Percentiles rank a stretch among this genome's conserved stretches.
Conservation (phyloP, 2,113 vertebrate genomes). For the Podilymbus podiceps region DNA sequence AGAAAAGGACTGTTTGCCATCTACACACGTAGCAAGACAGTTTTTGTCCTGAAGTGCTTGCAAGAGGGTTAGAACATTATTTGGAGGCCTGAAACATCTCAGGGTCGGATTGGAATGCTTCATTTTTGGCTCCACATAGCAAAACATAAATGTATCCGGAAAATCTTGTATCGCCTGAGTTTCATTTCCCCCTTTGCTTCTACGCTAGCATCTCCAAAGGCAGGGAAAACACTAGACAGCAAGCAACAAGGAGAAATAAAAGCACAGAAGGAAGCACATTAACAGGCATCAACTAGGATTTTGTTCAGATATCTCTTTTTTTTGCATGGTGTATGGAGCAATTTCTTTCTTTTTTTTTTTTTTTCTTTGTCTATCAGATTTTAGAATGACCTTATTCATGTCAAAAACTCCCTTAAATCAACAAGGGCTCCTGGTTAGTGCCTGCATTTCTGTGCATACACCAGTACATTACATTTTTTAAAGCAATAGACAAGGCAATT, state of each 20-base stretch:
- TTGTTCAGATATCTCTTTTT: neutral
- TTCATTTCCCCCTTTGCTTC: neutral
- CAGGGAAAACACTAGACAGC: neutral
- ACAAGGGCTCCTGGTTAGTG: neutral
- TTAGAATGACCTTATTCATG: neutral
- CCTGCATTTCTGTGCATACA: rapidly evolving
- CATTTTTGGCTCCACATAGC: neutral
- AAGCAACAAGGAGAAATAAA: neutral
- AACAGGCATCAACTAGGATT: neutral
- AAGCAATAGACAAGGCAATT: rapidly evolving
- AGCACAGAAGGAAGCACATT: neutral
- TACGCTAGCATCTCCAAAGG: neutral
- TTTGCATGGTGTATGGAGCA: neutral
- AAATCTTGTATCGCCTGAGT: neutral
- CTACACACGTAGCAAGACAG: neutral
- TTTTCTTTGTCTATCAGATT: neutral
- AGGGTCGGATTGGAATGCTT: neutral
- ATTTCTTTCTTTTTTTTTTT: neutral
- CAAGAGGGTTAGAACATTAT: neutral
- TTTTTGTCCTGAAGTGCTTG: neutral
- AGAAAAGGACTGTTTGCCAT: neutral
- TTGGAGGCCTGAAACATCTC: neutral
- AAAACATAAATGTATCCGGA: rapidly evolving
- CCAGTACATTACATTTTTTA: neutral
- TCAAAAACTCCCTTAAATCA: neutral